Percentiles rank a stretch among this genome's conserved stretches.
phyloP scores from a whole-genome alignment of 2,888 invertebrate species.

The Dicranocentrus wangi region DNA sequence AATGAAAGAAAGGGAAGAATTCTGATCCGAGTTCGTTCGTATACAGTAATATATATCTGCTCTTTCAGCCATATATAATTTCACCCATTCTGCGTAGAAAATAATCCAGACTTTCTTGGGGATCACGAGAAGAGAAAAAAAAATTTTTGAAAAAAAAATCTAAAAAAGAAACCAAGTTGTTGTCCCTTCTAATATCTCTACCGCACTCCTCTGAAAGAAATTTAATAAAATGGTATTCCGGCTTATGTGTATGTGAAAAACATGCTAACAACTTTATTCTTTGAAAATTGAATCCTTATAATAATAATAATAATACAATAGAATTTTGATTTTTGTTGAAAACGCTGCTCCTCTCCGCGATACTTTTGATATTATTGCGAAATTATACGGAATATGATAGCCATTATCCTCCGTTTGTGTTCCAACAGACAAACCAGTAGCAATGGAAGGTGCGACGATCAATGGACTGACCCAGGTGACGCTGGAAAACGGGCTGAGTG shows the following conservation, averaged over 20 bases:
- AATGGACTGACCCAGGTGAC: slow-evolving; percentile 67
- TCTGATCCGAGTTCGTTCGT: no score
- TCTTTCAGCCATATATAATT: no score
- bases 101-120: not conserved
- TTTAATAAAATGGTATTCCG: slow-evolving; percentile 27
- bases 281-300: not conserved
- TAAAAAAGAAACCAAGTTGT: not conserved
- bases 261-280: not conserved
- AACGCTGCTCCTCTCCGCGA: no score
- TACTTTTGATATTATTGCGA: no score
- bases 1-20: no score
- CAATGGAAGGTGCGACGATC: slow-evolving; percentile 69
- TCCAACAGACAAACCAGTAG: slow-evolving; percentile 53
- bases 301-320: no score
- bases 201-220: no score
- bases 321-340: no score
- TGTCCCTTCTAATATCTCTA: no score
- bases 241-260: slow-evolving; percentile 19
- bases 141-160: not conserved
- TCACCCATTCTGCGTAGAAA: no score
- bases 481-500: slow-evolving; percentile 70
- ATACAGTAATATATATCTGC: no score
- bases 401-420: not conserved
- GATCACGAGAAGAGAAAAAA: not conserved
- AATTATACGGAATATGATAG: not conserved